Base-by-base conservation (phyloP, 2,113 vertebrate genomes). In the Chaenogobius annularis region DNA sequence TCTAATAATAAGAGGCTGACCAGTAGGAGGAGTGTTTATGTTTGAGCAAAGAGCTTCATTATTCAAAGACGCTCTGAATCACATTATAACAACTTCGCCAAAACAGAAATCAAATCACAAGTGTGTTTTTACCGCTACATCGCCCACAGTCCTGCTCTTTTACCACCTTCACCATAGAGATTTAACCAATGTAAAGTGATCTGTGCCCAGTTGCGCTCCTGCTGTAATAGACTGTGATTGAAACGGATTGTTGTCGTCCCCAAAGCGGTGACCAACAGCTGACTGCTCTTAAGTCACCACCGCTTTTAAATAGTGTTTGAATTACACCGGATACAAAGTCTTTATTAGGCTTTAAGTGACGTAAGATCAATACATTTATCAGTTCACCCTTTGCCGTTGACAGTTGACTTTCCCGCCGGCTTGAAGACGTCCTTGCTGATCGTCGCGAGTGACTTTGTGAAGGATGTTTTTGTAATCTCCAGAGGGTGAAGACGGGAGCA, bases 351-450 rank as follows among this genome's bases (percentile, higher is more conserved):
- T 7, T 7, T 23, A 48, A 67, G 20, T 15, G 44, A 46, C 66
- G 52, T 43, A 37, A 10, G 2, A 62, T 74, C 70, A 67, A 56
- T 80, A 0, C 37, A 22, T 37, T 48, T 75, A 75, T 70, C 59
- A 40, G 23, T 75, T 66, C 74, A 73, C 68, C 61, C 56, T 54
- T 10, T 17, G 31, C 70, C 11, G 43, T 5, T 1, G 46, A 52
- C 44, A 75, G 67, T 81, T 80, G 72, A 70, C 74, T 67, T 85
- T 80, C 77, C 79, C 77, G 70, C 80, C 54, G 46, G 54, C 65
- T 69, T 19, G 31, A 10, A 3, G 31, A n/a, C 63, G 5, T 43
- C 69, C 35, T 48, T 75, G 50, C 40, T 66, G 68, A 78, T 46
- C 4, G 56, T 52, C 10, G 0, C 15, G 58, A 55, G 50, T 3